Conservation (phyloP, 2,888 invertebrate species). For the Yponomeuta cagnagella region DNA sequence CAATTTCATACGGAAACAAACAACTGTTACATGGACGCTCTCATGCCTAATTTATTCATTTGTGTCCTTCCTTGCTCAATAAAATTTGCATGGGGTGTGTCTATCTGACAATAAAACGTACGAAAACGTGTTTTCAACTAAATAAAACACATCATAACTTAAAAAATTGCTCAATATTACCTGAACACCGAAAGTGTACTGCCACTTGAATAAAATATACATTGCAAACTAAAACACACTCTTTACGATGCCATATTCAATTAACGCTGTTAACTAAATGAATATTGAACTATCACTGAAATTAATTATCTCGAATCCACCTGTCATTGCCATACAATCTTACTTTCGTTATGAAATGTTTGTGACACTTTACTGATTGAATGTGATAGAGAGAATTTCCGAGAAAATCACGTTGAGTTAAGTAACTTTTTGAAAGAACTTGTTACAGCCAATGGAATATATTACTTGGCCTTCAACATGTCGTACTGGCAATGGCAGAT, state of each 20-base stretch:
- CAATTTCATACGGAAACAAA: background rate
- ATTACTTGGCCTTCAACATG: background rate
- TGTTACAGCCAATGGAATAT: background rate
- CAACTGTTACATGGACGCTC: background rate
- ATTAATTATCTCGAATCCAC: background rate
- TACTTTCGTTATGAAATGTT: background rate
- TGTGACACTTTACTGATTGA: background rate
- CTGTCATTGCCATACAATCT: background rate
- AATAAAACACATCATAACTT: background rate
- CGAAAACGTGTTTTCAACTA: background rate
- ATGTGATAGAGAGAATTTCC: background rate
- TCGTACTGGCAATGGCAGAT: background rate
- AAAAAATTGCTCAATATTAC: background rate
- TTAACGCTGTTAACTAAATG: background rate
- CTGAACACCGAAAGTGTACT: slow-evolving; percentile 7
- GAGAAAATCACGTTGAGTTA: background rate
- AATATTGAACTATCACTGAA: slow-evolving; percentile 1
- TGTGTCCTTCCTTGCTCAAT: background rate
- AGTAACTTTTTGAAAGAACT: background rate
- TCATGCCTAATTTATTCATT: background rate
- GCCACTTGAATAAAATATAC: slow-evolving; percentile 5
- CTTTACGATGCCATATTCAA: background rate
- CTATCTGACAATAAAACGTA: background rate
- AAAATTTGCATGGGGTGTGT: background rate
- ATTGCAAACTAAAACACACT: background rate